A percentile compares a stretch with the other conserved stretches of the same genome.
These are phyloP conservation scores for Stegophylla sp. DNA, from an alignment of 2,888 invertebrate genomes.

Conservation along the genomic window DNA sequence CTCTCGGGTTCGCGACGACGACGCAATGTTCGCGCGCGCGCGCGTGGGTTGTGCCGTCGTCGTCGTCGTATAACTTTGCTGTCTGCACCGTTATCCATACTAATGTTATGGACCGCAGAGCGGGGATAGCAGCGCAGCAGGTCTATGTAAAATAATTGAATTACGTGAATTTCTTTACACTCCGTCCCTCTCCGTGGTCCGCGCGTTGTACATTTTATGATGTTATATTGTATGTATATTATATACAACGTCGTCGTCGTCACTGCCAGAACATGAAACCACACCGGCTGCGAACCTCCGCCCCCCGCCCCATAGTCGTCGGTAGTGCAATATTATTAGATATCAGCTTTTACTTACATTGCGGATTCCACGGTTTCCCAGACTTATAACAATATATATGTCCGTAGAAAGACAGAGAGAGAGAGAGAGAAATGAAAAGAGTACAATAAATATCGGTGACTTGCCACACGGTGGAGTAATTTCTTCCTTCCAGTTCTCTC, in stretches of 20 bases:
- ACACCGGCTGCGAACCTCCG: neutral
- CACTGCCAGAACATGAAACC: constrained; percentile 21
- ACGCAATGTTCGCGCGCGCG: neutral
- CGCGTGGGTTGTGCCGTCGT: neutral
- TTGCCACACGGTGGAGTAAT: neutral
- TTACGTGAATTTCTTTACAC: constrained; percentile 33
- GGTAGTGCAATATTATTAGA: neutral
- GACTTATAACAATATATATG: neutral
- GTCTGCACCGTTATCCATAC: constrained; percentile 43
- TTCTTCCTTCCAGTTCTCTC: neutral
- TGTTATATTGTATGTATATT: neutral
- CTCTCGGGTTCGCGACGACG: constrained; percentile 21
- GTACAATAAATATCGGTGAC: constrained; percentile 15
- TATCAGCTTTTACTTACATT: constrained; percentile 9
- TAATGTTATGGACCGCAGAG: constrained; percentile 21
- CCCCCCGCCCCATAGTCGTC: neutral
- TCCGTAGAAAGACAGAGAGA: neutral
- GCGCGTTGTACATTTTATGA: no score
- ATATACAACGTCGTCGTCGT: neutral
- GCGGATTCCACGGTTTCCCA: neutral
- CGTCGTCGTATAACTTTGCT: constrained; percentile 5
- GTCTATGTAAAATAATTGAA: constrained; percentile 31
- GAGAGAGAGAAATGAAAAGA: neutral
- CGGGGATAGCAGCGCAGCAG: neutral
- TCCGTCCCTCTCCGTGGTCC: neutral